Base-by-base conservation (phyloP, 2,888 invertebrate genomes). In the Galerucella pusilla region DNA sequence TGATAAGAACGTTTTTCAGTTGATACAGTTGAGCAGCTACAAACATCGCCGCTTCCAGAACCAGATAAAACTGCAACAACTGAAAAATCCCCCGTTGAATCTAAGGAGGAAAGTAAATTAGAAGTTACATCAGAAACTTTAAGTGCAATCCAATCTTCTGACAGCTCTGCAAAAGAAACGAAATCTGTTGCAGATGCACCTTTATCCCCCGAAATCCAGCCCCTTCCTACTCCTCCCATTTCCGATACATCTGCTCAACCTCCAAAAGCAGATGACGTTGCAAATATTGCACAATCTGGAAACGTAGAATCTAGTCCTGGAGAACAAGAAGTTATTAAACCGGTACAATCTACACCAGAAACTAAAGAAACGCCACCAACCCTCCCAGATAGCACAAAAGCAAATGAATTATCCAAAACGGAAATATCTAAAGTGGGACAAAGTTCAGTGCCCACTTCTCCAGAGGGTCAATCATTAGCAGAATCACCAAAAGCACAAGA, bases 21-120 rank as follows among this genome's bases (percentile, higher is more conserved):
- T 67, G 60, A 73, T 49, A 68, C 76, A 80, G 79, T 78, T 82
- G 83, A 68, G 81, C 84, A 54, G 16, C 49, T 49, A 16, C 63
- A 63, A 63, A 35, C 25, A 59, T 28, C 49, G 16, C 49, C 49
- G 28, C 42, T 57, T 57, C 54, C 42, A 68, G 61, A 61, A 61
- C 61, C 68, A 59, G 59, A 16, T 25, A 60, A 68, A 54, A 57
- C 68, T 28, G 59, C 28, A 14, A 20, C 12, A 35, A 5, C 57
- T 16, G 59, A 28, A 42, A 20, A 25, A 45, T 7, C 54, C 3
- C 42, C 45, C 25, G 46, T 49, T 35, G 42, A 64, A 65, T 16
- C n/a, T 54, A 42, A 12, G 10, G 7, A 59, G 11, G 42, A 57
- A 20, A 74, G 20, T 57, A 52, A 68, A 61, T 63, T 28, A 57